Evolutionary conservation across 2,797 vertebrate species (phyloP), one percentile per base, ranked within the genome.

Genomic region (Myripristis jacobus): DNA sequence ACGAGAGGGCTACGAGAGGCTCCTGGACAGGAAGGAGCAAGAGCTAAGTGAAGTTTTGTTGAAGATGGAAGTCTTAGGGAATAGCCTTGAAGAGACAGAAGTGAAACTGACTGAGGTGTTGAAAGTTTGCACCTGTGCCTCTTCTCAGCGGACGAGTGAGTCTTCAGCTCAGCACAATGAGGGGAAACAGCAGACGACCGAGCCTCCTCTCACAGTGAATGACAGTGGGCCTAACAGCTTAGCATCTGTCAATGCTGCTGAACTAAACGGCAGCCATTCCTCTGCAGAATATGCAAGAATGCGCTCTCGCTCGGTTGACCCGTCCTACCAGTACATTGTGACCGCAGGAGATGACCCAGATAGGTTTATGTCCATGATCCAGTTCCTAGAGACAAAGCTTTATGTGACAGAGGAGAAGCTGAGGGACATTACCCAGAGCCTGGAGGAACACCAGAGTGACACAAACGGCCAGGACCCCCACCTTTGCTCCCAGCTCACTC

Each of bases 401-500:
- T 96, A 94, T 0, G 88, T 95, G 61, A 97, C 96, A 0, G 97
- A 99, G 79, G 96, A 96, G 44, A 97, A 96, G 66, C 94, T 99
- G 15, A 94, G 94, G 77, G 95, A 96, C 1, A 94, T 97, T 50
- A 97, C 95, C 0, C 81, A 96, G 67, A 94, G 92, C 59, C 93
- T 99, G 2, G 95, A 96, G 81, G 95, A 94, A 62, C 94, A 95
- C 29, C 95, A 96, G 0, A 91, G 91, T 66, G 93, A 94, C n/a
- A 13, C 89, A 85, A 87, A 88, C n/a, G 91, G 88, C 83, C 93
- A 93, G 0, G 95, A 97, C 85, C 92, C 95, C 0, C 93, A 94
- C 61, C 93, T 96, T n/a, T 91, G 87, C n/a, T 94, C 95, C 3
- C 94, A 96, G 75, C 93, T 96, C 59, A 94, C 89, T 0, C 82